These are phyloP conservation scores for Chrysocyon brachyurus DNA, from an alignment of 2,797 vertebrate genomes.

Conservation along the genomic window DNA sequence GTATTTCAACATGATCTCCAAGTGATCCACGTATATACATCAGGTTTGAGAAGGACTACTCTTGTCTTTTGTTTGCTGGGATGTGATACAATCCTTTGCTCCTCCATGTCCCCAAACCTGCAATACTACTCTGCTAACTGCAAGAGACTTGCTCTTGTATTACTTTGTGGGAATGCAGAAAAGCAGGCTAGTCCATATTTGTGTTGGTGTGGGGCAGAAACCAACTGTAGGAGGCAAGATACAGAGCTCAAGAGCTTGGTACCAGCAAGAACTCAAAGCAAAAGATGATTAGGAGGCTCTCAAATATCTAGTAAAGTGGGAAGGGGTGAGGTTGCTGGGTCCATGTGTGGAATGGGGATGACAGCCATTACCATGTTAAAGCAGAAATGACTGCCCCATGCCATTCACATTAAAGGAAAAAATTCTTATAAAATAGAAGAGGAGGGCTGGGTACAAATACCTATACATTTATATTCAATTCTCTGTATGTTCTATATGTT, in stretches of 20 bases:
- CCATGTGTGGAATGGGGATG: not conserved
- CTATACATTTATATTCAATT: not conserved
- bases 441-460: not conserved
- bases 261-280: not conserved
- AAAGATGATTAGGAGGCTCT: not conserved
- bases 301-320: not conserved
- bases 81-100: not conserved
- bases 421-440: not conserved
- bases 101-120: not conserved
- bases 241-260: not conserved
- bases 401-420: not conserved
- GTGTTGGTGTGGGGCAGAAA: not conserved
- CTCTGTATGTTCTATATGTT: not conserved
- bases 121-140: too few relatives aligned
- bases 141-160: not conserved
- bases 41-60: not conserved
- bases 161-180: not conserved
- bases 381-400: not conserved
- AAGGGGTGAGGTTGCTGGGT: not conserved
- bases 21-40: not conserved
- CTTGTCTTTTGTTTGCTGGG: not conserved
- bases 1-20: not conserved
- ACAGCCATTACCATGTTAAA: not conserved
- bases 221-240: not conserved
- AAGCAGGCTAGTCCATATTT: not conserved